Conservation (phyloP, 2,888 invertebrate species). For the Brachyptera putata region DNA sequence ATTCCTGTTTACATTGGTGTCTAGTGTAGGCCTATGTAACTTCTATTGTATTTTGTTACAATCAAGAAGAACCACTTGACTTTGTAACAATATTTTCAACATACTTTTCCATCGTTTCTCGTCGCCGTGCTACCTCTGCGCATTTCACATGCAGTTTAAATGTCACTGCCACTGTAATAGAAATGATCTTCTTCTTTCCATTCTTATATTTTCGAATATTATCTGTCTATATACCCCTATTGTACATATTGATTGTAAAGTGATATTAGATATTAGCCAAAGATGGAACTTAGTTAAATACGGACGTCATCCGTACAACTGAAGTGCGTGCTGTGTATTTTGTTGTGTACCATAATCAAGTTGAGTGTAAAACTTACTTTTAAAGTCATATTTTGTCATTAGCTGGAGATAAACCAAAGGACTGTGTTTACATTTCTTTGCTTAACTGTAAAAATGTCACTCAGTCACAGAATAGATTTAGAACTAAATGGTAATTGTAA, state of each 20-base stretch:
- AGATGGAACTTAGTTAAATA: slow-evolving; percentile 2
- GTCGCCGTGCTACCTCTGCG: too few species aligned
- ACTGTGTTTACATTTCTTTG: not conserved
- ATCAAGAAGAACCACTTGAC: too few species aligned
- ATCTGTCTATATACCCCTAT: not conserved
- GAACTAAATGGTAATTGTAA: not conserved
- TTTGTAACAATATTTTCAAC: too few species aligned
- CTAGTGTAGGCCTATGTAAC: too few species aligned
- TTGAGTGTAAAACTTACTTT: slow-evolving; percentile 1
- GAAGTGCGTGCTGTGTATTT: not conserved
- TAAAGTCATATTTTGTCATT: slow-evolving; percentile 7
- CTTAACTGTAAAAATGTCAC: not conserved
- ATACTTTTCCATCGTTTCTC: too few species aligned
- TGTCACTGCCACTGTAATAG: too few species aligned
- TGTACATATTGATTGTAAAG: slow-evolving; percentile 1
- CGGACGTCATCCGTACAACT: not conserved
- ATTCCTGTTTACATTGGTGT: too few species aligned
- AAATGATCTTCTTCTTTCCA: too few species aligned
- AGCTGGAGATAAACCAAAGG: slow-evolving; percentile 68
- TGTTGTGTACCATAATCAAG: not conserved
- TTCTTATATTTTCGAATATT: too few species aligned
- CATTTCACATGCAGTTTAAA: too few species aligned
- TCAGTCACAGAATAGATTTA: not conserved
- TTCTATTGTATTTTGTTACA: too few species aligned
- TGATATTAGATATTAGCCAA: slow-evolving; percentile 19